Base-by-base conservation (phyloP, 2,888 invertebrate species). In the Eupithecia centaureata region DNA sequence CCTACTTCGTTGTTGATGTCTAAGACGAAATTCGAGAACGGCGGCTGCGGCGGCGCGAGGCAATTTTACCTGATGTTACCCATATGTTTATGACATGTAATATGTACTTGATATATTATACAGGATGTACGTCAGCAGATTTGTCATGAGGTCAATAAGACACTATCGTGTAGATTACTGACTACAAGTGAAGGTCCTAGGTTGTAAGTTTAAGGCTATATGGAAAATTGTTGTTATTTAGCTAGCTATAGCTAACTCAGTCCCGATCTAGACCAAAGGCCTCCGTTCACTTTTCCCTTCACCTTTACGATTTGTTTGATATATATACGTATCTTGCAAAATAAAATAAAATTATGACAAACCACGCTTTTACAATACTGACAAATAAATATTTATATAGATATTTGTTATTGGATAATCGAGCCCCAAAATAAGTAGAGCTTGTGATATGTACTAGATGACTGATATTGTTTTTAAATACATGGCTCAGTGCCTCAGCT, bases 161-260 rank as follows among this genome's bases (percentile, higher is more conserved):
- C 18, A 42, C 1, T 4, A 47, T 22, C 47, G 10, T 18, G 18
- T 4, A 12, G 22, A 47, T 8, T 42, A 47, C 47, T 47, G 22
- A 42, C n/a, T 38, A 38, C 42, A 18, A 42, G 2, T 47, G 47
- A 47, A 47, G 47, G 47, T 47, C 47, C 47, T 47, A n/a, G 10
- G 18, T 18, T 12, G 22, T 47, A 22, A 47, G 47, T 47, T 47
- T 22, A 47, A 47, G 47, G 47, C 12, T 47, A 22, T 47, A 22
- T 47, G 22, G 47, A 47, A 22, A 10, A 47, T 47, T 47, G 47
- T 47, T 47, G 18, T 42, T 42, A 10, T 18, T 10, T 42, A 10
- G 47, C 22, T 47, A 22, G 8, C 3, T 7, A 7, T 18, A 18
- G 18, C 47, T 8, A 22, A 47, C 12, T 47, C 12, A 22, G 18